Percentiles rank a stretch among this genome's conserved stretches.
phyloP scores from a whole-genome alignment of 2,113 vertebrate species.

The Boulengeromyrus knoepffleri region DNA sequence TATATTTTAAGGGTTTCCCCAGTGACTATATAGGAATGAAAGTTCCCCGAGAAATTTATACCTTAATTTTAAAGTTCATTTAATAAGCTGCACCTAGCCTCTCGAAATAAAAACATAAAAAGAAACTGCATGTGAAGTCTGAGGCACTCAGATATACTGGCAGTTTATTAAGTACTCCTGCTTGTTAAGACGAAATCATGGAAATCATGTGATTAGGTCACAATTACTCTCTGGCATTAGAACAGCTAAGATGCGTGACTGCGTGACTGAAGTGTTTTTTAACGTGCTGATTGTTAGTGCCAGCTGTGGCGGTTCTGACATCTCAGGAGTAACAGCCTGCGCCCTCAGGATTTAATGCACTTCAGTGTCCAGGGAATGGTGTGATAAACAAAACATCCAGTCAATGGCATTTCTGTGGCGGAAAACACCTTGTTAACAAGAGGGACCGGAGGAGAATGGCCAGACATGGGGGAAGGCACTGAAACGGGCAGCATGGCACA shows the following conservation, averaged over 20 bases:
- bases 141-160: background rate
- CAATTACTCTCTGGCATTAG: background rate
- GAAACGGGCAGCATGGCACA: background rate
- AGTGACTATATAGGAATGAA: background rate
- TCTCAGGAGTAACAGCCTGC: background rate
- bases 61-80: background rate
- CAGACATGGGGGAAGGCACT: background rate
- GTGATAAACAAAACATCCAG: background rate
- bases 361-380: background rate
- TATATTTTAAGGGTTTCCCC: background rate
- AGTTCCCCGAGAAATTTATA: background rate
- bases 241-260: background rate
- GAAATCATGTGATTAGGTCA: background rate
- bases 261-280: background rate
- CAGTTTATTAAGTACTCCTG: background rate
- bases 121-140: background rate
- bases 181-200: background rate
- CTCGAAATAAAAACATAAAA: background rate
- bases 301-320: background rate
- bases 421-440: background rate
- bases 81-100: background rate
- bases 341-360: background rate
- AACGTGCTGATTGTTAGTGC: background rate
- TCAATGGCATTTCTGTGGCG: background rate
- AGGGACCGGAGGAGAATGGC: background rate